A percentile compares a stretch with the other conserved stretches of the same genome.
These are phyloP conservation scores for Thecocarcelia acutangulata DNA, from an alignment of 2,888 invertebrate genomes.

Conservation along the genomic window DNA sequence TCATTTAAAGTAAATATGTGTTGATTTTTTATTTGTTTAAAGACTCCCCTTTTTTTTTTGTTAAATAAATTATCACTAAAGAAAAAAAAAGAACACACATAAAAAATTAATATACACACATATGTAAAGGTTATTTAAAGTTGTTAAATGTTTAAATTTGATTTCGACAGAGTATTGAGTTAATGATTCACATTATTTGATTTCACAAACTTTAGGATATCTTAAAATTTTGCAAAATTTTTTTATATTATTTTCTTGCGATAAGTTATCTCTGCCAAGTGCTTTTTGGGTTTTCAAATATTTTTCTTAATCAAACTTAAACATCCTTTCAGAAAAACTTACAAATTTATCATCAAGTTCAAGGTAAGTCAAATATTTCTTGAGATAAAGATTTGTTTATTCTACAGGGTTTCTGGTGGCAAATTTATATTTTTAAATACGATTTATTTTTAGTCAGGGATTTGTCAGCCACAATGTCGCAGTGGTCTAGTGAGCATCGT, in stretches of 20 bases:
- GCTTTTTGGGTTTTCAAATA: constrained; percentile 60
- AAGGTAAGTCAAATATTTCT: constrained; percentile 71
- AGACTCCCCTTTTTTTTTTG: constrained; percentile 52
- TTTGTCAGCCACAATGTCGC: no score
- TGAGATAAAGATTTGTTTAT: not conserved
- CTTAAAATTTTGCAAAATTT: constrained; percentile 24
- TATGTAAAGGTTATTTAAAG: constrained; percentile 48
- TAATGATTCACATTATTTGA: constrained; percentile 70
- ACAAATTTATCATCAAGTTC: constrained; percentile 70
- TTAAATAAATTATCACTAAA: constrained; percentile 57
- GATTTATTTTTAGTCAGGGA: no score
- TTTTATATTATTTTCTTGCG: constrained; percentile 5
- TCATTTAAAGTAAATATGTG: not conserved
- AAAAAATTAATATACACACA: constrained; percentile 55
- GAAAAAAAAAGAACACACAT: not conserved
- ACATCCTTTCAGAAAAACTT: constrained; percentile 73
- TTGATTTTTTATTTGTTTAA: constrained; percentile 37
- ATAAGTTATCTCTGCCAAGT: constrained; percentile 45
- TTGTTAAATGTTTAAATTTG: constrained; percentile 52
- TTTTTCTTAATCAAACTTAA: constrained; percentile 62
- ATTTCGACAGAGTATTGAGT: constrained; percentile 52
- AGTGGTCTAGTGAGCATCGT: no score
- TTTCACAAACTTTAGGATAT: constrained; percentile 1
- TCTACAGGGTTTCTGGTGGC: no score
- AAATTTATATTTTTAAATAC: no score